Evolutionary conservation across 2,113 vertebrate genomes (phyloP).

Genomic region (Callorhinus ursinus): DNA sequence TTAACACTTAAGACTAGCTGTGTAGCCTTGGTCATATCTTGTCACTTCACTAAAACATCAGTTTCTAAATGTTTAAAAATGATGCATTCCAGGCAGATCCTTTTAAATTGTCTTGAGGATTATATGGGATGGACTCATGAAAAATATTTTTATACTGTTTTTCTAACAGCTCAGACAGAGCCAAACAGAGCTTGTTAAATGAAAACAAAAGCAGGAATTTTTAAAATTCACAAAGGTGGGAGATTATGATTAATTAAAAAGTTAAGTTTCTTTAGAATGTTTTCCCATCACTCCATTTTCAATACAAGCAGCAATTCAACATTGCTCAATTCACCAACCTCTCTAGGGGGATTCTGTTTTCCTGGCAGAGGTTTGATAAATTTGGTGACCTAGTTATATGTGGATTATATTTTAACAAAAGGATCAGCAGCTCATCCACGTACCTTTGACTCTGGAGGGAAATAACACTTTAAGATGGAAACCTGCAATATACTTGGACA

Average conservation of each 20-base stretch:
- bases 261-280: background rate
- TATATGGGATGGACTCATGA: background rate
- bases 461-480: constrained; percentile 64
- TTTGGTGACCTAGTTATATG: background rate
- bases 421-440: background rate
- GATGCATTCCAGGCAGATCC: background rate
- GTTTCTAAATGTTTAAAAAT: background rate
- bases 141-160: background rate
- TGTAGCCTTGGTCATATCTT: background rate
- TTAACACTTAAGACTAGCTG: background rate
- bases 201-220: background rate
- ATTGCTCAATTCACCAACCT: background rate
- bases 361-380: background rate
- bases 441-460: constrained; percentile 56
- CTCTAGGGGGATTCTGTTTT: background rate
- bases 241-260: constrained; percentile 52
- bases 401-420: constrained; percentile 65
- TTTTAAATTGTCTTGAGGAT: background rate
- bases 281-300: background rate
- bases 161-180: background rate
- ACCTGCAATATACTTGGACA: constrained; percentile 62
- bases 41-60: background rate
- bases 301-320: background rate
- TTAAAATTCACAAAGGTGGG: constrained; percentile 12
- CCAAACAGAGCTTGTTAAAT: background rate